These are phyloP conservation scores for Ips nitidus DNA, from an alignment of 1,140 invertebrate species.

Conservation along the genomic window DNA sequence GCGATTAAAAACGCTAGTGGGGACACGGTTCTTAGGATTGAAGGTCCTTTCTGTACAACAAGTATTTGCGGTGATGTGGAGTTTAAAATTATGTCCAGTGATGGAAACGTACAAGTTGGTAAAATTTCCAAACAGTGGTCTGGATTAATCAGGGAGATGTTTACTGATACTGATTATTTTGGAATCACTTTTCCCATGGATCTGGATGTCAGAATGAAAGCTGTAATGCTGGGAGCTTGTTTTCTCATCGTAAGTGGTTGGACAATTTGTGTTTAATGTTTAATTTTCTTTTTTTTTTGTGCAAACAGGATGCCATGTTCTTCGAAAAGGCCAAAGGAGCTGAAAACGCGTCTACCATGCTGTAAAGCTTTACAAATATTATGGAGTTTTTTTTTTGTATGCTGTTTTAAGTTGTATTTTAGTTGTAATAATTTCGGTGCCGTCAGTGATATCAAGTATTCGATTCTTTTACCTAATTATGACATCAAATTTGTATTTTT, in stretches of 20 bases:
- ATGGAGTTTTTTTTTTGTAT: too few species aligned
- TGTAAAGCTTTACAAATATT: not conserved
- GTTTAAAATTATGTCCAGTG: constrained; percentile 61
- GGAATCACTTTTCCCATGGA: constrained; percentile 63
- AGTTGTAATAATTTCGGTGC: too few species aligned
- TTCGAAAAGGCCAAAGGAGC: constrained; percentile 43
- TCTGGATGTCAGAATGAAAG: constrained; percentile 63
- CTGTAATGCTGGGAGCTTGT: constrained; percentile 58
- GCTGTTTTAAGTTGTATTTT: too few species aligned
- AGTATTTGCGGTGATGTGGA: constrained; percentile 80
- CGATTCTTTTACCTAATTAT: too few species aligned
- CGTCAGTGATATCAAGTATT: too few species aligned
- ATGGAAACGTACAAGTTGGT: constrained; percentile 57
- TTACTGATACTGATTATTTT: constrained; percentile 65
- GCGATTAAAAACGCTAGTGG: constrained; percentile 76
- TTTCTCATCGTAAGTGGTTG: constrained; percentile 51
- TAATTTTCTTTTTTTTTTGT: constrained; percentile 22
- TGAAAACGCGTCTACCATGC: not conserved
- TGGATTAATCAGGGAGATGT: constrained; percentile 59
- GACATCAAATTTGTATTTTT: too few species aligned
- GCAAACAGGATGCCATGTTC: constrained; percentile 47
- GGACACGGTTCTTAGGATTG: constrained; percentile 76
- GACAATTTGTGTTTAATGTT: constrained; percentile 1
- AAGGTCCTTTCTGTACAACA: constrained; percentile 81
- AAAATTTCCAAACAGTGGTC: constrained; percentile 63